Conservation (phyloP, 1,140 invertebrate species). For the Lepidurus packardi region DNA sequence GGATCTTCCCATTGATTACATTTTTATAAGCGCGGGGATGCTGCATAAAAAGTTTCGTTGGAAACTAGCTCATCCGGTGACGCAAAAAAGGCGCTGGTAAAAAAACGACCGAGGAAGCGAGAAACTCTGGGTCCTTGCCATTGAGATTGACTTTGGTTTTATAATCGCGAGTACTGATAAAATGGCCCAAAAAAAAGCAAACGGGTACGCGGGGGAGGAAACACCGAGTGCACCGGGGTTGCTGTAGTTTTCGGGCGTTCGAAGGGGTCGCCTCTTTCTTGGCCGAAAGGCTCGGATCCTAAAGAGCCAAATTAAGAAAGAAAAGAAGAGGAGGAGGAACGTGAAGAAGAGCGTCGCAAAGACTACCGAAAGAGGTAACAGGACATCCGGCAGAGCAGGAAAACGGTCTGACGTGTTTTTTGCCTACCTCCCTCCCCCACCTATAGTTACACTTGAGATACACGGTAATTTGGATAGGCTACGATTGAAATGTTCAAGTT, state of each 20-base stretch:
- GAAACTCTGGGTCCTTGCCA: not conserved
- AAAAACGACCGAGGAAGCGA: not conserved
- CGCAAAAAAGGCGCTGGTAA: not conserved
- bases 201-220: not conserved
- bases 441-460: constrained; percentile 8
- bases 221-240: not conserved
- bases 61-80: constrained; percentile 12
- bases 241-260: not conserved
- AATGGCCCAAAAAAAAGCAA: not conserved
- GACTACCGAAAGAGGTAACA: not conserved
- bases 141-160: not conserved
- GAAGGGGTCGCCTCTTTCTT: not conserved
- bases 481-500: not conserved
- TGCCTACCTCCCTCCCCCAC: not conserved
- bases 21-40: constrained; percentile 12
- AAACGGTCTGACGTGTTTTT: not conserved
- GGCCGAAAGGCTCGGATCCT: not conserved
- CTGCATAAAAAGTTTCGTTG: not conserved
- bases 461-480: not conserved
- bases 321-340: not conserved
- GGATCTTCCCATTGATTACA: constrained; percentile 16
- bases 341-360: constrained; percentile 3
- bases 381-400: constrained; percentile 1
- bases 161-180: not conserved
- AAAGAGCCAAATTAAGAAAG: not conserved